Evolutionary conservation across 2,113 vertebrate species (phyloP).

Genomic region (Protobothrops flavoviridis): DNA sequence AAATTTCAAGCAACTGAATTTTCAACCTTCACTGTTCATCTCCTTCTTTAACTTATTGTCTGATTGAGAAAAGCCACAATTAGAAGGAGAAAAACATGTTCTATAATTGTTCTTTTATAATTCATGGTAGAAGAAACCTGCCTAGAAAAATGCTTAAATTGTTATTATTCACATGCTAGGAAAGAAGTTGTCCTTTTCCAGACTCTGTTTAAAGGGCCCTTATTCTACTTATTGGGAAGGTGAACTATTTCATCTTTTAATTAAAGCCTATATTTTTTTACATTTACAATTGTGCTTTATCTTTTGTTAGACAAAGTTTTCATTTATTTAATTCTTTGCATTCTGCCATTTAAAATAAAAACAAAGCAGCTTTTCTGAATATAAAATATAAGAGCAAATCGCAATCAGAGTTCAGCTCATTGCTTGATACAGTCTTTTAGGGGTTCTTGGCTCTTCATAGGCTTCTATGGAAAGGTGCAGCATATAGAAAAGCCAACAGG

Average conservation of each 20-base stretch:
- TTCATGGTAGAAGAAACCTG: background rate
- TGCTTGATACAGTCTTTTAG: background rate
- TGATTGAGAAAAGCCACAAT: conserved; percentile 14
- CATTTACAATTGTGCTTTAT: background rate
- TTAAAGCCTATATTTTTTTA: background rate
- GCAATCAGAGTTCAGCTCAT: background rate
- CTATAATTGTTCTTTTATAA: conserved; percentile 30
- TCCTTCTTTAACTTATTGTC: background rate
- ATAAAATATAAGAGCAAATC: background rate
- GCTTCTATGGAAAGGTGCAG: background rate
- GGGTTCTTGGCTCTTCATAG: background rate
- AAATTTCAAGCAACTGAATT: conserved; percentile 8
- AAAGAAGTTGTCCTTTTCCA: background rate
- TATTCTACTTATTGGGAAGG: background rate
- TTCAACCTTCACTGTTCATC: background rate
- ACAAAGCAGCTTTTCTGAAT: background rate
- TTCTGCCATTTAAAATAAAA: background rate
- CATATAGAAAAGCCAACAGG: background rate
- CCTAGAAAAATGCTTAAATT: conserved; percentile 8
- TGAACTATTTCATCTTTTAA: background rate
- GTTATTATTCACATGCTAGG: background rate
- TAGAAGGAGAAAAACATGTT: background rate
- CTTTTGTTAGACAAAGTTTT: background rate
- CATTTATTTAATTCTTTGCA: background rate
- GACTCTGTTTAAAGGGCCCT: background rate